Evolutionary conservation across 2,888 invertebrate species (phyloP), one percentile per base, ranked within the genome.

Genomic region (Belgica antarctica): DNA sequence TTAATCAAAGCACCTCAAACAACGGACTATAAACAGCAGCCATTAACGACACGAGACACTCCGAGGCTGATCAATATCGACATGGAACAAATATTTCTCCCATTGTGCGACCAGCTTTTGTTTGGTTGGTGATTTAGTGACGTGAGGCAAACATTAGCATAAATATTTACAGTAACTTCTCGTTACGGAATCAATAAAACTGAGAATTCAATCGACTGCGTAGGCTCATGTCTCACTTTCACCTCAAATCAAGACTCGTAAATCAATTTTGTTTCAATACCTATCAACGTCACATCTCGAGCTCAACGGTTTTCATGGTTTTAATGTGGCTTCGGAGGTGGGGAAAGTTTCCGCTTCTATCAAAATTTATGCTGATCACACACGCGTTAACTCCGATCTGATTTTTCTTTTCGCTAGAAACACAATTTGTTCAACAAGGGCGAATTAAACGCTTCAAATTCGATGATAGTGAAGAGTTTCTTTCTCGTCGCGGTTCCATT

Each of bases 201-300:
- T 8, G 5, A n/a, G 22, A 52, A 52, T 52, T 52, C 4, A 52
- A 12, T 4, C 22, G 52, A 52, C 22, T 52, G 52, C 52, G 52
- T 52, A 52, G 22, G 17, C 22, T 52, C 8, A 22, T 63, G 63
- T 31, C 36, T 63, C 63, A 63, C 63, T 63, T 63, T 63, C 63
- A 63, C 63, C 15, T 31, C 22, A 36, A 24, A 52, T 17, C 52
- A n/a, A 52, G 17, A 3, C 52, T 7, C 5, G 17, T 52, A 52
- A 52, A 52, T 52, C 52, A 52, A 52, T 52, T 17, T 52, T 52
- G 22, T 4, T 4, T 17, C 17, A 31, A 31, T 31, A 31, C 5
- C 12, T 5, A 31, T n/a, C n/a, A n/a, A n/a, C n/a, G n/a, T n/a
- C 41, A 10, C n/a, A 5, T 15, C 3, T 41, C 10, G 41, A 41